Conservation (phyloP, 2,888 invertebrate species). For the Agrypnus murinus region DNA sequence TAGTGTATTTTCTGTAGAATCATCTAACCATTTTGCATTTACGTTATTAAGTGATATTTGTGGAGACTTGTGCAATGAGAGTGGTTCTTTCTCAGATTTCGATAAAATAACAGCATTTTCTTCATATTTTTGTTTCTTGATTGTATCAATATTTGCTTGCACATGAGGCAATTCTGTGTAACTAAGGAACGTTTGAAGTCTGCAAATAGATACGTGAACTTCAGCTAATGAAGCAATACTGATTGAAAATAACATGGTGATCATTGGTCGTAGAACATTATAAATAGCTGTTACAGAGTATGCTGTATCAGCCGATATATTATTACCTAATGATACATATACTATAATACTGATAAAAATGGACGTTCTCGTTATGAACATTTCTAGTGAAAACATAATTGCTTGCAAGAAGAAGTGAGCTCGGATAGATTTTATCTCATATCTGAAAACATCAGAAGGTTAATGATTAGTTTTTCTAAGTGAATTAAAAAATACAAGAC, state of each 20-base stretch:
- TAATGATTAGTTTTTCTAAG: no score
- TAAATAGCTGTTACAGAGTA: conserved; percentile 94
- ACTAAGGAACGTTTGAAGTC: conserved; percentile 77
- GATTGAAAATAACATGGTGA: conserved; percentile 94
- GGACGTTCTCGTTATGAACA: conserved; percentile 91
- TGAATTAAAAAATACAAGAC: conserved; percentile 70
- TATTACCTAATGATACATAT: conserved; percentile 81
- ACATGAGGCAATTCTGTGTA: conserved; percentile 74
- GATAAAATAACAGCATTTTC: conserved; percentile 5
- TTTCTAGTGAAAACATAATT: conserved; percentile 86
- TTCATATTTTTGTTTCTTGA: conserved; percentile 4
- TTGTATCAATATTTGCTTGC: no score
- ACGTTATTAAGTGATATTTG: conserved; percentile 78
- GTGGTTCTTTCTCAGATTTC: not conserved
- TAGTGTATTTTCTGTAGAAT: conserved; percentile 46
- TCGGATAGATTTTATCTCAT: conserved; percentile 83
- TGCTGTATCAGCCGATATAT: conserved; percentile 87
- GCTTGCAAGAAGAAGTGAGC: conserved; percentile 86
- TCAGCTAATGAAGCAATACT: conserved; percentile 89
- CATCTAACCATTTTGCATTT: conserved; percentile 79
- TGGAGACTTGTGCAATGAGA: conserved; percentile 61
- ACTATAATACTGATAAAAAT: conserved; percentile 89
- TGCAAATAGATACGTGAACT: conserved; percentile 82
- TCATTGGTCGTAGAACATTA: conserved; percentile 89
- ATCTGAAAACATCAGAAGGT: no score